Conservation (phyloP, 2,888 invertebrate species). For the Platypus cylindrus region DNA sequence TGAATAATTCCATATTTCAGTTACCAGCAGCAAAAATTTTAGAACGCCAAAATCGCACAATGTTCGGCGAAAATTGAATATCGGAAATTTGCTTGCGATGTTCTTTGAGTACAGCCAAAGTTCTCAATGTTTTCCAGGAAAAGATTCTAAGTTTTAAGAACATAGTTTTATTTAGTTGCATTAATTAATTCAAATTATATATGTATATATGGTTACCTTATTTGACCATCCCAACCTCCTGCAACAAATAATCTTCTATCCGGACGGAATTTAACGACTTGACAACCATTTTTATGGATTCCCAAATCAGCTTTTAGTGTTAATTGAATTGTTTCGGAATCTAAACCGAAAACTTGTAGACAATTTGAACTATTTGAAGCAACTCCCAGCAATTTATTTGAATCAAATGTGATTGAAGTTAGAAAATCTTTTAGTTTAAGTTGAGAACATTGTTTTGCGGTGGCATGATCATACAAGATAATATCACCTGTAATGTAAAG, state of each 20-base stretch:
- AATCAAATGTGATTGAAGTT: constrained; percentile 59
- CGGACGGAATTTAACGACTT: constrained; percentile 50
- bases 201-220: constrained; percentile 11
- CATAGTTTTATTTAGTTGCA: neutral
- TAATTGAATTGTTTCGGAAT: constrained; percentile 39
- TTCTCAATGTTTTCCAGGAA: constrained; percentile 63
- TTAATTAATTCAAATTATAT: constrained; percentile 1
- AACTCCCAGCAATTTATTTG: constrained; percentile 50
- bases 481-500: constrained; percentile 39
- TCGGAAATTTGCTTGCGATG: constrained; percentile 61
- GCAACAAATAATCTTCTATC: constrained; percentile 62
- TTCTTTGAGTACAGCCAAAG: constrained; percentile 59
- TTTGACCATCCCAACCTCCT: constrained; percentile 61
- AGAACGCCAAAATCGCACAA: constrained; percentile 56
- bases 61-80: constrained; percentile 53
- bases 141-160: constrained; percentile 41
- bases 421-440: constrained; percentile 50
- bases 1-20: neutral
- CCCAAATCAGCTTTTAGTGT: constrained; percentile 46
- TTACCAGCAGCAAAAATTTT: constrained; percentile 57
- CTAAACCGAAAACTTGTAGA: constrained; percentile 34
- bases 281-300: constrained; percentile 63
- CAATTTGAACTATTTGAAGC: constrained; percentile 51
- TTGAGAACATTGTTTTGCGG: constrained; percentile 43
- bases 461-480: constrained; percentile 56